Evolutionary conservation across 2,113 vertebrate species (phyloP).

Genomic region (Notiomystis cincta): DNA sequence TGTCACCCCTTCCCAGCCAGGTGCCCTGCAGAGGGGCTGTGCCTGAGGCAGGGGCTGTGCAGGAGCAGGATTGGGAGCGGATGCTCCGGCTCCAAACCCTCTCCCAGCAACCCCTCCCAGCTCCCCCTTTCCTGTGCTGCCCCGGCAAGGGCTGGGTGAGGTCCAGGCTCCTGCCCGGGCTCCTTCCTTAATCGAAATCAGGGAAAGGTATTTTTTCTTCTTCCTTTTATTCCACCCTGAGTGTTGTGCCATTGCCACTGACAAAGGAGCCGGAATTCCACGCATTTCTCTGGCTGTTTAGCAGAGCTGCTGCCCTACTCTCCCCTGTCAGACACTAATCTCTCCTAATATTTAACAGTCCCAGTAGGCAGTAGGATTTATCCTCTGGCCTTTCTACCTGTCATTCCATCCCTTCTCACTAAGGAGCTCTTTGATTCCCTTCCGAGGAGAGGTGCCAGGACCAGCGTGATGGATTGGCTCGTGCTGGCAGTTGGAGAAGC

Average conservation of each 20-base stretch:
- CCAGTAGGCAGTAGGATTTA: conserved; percentile 69
- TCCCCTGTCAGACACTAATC: conserved; percentile 70
- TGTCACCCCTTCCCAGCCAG: background rate
- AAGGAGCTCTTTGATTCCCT: conserved; percentile 70
- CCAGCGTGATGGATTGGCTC: conserved; percentile 64
- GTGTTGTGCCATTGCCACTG: conserved; percentile 44
- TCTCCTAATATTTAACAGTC: conserved; percentile 74
- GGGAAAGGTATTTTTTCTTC: conserved; percentile 7
- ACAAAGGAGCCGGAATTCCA: conserved; percentile 65
- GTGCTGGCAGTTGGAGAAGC: conserved; percentile 56
- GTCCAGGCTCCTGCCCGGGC: background rate
- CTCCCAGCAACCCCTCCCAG: background rate
- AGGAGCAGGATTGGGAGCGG: background rate
- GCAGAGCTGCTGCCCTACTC: conserved; percentile 67
- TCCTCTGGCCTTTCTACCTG: conserved; percentile 71
- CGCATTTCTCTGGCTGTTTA: conserved; percentile 62
- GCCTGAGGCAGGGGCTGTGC: background rate
- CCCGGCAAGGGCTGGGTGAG: background rate
- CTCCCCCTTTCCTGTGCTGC: background rate
- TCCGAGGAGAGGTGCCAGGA: conserved; percentile 70
- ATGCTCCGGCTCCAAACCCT: background rate
- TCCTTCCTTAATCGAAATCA: conserved; percentile 35
- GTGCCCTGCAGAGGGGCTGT: rapidly evolving
- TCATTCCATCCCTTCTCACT: conserved; percentile 73
- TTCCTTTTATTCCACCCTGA: conserved; percentile 18